These are phyloP conservation scores for Patiria pectinifera DNA, from an alignment of 53 echinoderm and acorn worm species.

Conservation along the genomic window DNA sequence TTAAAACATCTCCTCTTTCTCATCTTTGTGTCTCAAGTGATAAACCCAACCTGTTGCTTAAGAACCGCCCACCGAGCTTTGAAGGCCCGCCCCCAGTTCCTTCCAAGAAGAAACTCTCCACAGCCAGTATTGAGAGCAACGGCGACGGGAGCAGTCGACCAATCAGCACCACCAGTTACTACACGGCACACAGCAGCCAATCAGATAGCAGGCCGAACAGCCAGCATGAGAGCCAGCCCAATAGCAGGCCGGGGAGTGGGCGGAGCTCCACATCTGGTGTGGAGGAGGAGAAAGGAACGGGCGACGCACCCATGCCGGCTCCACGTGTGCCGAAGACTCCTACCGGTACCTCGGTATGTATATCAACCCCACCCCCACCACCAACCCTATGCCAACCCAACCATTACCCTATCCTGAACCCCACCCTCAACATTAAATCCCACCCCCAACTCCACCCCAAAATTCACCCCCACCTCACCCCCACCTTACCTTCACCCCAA, in stretches of 20 bases:
- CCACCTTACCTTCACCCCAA: too few species aligned
- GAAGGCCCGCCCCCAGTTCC: constrained; percentile 73
- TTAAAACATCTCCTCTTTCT: neutral
- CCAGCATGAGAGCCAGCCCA: constrained; percentile 60
- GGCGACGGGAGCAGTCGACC: constrained; percentile 62
- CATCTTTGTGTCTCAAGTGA: constrained; percentile 56
- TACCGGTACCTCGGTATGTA: neutral
- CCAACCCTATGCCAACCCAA: neutral
- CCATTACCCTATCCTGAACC: too few species aligned
- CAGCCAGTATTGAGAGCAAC: constrained; percentile 66
- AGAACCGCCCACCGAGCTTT: constrained; percentile 67
- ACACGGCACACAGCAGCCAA: constrained; percentile 60
- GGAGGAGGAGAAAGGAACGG: constrained; percentile 38
- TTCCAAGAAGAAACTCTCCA: constrained; percentile 63
- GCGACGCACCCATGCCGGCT: constrained; percentile 18
- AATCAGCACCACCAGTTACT: constrained; percentile 62
- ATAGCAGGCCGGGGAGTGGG: constrained; percentile 57
- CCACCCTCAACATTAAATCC: too few species aligned
- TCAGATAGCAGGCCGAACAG: constrained; percentile 66
- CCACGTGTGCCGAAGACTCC: constrained; percentile 15
- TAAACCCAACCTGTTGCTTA: constrained; percentile 79
- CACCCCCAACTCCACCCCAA: too few species aligned
- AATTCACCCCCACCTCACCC: too few species aligned
- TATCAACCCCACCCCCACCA: neutral
- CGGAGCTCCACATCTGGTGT: constrained; percentile 41